A percentile compares a stretch with the other conserved stretches of the same genome.
These are phyloP conservation scores for Diorhabda sublineata DNA, from an alignment of 1,140 invertebrate species.

Conservation along the genomic window DNA sequence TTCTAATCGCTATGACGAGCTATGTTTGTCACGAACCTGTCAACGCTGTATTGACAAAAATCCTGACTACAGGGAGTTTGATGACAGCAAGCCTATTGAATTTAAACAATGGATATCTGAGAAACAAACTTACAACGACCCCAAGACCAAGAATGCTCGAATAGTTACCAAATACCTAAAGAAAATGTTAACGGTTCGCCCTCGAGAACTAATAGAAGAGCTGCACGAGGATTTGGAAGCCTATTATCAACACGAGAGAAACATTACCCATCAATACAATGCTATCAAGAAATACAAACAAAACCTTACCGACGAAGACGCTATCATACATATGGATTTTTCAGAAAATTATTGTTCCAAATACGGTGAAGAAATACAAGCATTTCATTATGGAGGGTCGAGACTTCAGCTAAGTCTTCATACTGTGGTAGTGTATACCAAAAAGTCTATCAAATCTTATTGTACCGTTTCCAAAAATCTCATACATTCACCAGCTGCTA, in stretches of 20 bases:
- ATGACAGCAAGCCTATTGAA: no score
- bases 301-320: conserved; percentile 16
- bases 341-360: conserved; percentile 16
- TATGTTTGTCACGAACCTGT: no score
- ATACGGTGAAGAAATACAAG: background rate
- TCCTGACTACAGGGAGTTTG: no score
- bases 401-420: no score
- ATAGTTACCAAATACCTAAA: background rate
- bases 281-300: conserved; percentile 16
- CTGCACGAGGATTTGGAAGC: conserved; percentile 16
- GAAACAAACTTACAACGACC: conserved; percentile 16
- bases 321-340: conserved; percentile 18
- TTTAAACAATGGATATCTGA: conserved; percentile 9
- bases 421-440: background rate
- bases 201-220: conserved; percentile 8
- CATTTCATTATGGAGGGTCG: no score
- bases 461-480: background rate
- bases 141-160: conserved; percentile 6
- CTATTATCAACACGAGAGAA: conserved; percentile 14
- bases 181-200: conserved; percentile 10
- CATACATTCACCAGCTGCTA: background rate
- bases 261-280: conserved; percentile 20
- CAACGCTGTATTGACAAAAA: no score
- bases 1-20: no score
- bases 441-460: background rate